Base-by-base conservation (phyloP, 2,113 vertebrate species). In the Indri indri region DNA sequence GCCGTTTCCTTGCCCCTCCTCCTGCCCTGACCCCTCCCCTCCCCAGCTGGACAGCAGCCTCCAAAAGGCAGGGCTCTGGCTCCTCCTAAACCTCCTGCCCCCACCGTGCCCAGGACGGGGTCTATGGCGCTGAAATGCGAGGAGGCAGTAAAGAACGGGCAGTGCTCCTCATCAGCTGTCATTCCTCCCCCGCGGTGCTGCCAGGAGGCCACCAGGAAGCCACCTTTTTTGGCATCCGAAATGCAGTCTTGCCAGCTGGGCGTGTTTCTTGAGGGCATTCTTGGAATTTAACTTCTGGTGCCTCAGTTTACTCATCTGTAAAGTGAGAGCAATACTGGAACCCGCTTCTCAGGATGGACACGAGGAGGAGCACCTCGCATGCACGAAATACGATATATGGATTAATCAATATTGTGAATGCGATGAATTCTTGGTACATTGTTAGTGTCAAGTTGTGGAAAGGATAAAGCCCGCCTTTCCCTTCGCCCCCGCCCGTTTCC, bases 141-240 rank as follows among this genome's bases (percentile, higher is more conserved):
- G 6, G 45, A 6, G 50, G 40, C 40, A 42, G 40, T 42, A 42
- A 42, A 42, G 40, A 42, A 42, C 11, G 5, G 13, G 25, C 25
- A 0, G 59, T 2, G 1, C 37, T 23, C 17, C 16, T 42, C 5
- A 5, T 2, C 30, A 2, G 12, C 37, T 1, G 2, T 40, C 34
- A 5, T 7, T 8, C 16, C 17, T 8, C 30, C 30, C 13, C 8
- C 1, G n/a, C n/a, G 47, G 47, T 20, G 50, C 81, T 8, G 52
- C 14, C 40, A 16, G 80, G 45, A 16, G n/a, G 11, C 50, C 76
- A 22, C 14, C 40, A 16, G 80, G 45, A 16, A 42, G 11, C 50
- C 76, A 22, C 14, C 45, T 42, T 7, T 79, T 27, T 14, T 11
- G 1, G 37, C 45, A 2, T 20, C 42, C 6, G 61, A 63, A 66